Evolutionary conservation across 2,888 invertebrate species (phyloP).

Genomic region (Chloroclysta siterata): DNA sequence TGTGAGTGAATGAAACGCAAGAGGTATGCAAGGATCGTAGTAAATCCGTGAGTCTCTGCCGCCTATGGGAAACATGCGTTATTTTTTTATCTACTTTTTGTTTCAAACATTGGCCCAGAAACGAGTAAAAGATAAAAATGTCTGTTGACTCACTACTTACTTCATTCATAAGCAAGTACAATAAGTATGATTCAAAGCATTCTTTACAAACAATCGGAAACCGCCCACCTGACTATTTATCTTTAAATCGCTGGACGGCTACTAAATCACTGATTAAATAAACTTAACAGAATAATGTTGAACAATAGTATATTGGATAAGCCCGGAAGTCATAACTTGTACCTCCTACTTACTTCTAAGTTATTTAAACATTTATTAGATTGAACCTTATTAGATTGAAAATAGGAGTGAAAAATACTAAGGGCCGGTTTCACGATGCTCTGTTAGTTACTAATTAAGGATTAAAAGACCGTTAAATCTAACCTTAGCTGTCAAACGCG

Average conservation of each 20-base stretch:
- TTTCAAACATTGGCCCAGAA: no score
- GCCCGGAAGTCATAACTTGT: slow-evolving; percentile 48
- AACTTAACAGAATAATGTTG: slow-evolving; percentile 38
- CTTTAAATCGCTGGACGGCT: slow-evolving; percentile 34
- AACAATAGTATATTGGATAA: slow-evolving; percentile 36
- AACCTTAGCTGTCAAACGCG: no score
- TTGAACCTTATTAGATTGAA: no score
- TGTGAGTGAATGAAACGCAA: no score
- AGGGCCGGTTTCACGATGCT: no score
- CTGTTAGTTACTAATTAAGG: no score
- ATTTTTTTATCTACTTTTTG: no score
- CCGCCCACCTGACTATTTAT: slow-evolving; percentile 49
- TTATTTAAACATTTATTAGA: background rate
- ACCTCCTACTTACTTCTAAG: background rate
- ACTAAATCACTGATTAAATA: slow-evolving; percentile 35
- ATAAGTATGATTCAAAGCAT: slow-evolving; percentile 39
- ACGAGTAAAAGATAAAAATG: slow-evolving; percentile 5
- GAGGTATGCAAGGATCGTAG: no score
- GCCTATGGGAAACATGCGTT: no score
- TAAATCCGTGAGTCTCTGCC: no score
- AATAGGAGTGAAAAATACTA: no score
- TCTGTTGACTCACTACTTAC: slow-evolving; percentile 22
- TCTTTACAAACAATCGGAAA: slow-evolving; percentile 44
- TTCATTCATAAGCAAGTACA: slow-evolving; percentile 7
- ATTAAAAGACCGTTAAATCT: no score